A percentile compares a stretch with the other conserved stretches of the same genome.
Conservation (phyloP, 2,888 invertebrate genomes). For the Cistogaster globosa region DNA sequence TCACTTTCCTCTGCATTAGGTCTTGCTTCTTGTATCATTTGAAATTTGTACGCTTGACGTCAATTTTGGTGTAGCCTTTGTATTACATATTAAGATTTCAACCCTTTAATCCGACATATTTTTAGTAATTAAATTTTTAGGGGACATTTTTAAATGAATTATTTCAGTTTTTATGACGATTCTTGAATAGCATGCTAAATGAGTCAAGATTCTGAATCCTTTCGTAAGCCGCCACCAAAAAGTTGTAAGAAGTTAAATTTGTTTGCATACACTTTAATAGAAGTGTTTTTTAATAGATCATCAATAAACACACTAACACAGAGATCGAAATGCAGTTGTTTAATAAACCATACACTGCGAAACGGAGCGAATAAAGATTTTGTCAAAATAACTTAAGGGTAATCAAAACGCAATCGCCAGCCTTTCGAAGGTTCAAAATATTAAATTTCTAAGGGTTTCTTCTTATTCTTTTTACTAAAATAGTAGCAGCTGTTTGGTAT, state of each 20-base stretch:
- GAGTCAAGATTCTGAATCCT: constrained; percentile 14
- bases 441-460: constrained; percentile 1
- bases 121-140: not conserved
- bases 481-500: constrained; percentile 49
- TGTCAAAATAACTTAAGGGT: constrained; percentile 46
- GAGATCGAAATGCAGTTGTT: not conserved
- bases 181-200: constrained; percentile 12
- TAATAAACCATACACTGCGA: not conserved
- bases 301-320: constrained; percentile 6
- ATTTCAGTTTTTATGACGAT: constrained; percentile 13
- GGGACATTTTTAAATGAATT: constrained; percentile 19
- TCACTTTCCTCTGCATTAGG: no score
- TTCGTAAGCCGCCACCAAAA: constrained; percentile 50
- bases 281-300: constrained; percentile 23
- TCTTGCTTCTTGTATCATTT: no score
- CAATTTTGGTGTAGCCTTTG: no score
- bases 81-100: no score
- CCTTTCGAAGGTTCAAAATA: constrained; percentile 16
- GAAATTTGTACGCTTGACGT: no score
- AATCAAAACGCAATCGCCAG: constrained; percentile 38
- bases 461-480: constrained; percentile 7
- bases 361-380: constrained; percentile 9
- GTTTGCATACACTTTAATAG: constrained; percentile 52
- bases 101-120: no score
- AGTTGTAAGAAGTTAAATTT: constrained; percentile 55